Percentiles rank a stretch among this genome's conserved stretches.
Conservation (phyloP, 2,797 vertebrate species). For the Chelonia mydas region DNA sequence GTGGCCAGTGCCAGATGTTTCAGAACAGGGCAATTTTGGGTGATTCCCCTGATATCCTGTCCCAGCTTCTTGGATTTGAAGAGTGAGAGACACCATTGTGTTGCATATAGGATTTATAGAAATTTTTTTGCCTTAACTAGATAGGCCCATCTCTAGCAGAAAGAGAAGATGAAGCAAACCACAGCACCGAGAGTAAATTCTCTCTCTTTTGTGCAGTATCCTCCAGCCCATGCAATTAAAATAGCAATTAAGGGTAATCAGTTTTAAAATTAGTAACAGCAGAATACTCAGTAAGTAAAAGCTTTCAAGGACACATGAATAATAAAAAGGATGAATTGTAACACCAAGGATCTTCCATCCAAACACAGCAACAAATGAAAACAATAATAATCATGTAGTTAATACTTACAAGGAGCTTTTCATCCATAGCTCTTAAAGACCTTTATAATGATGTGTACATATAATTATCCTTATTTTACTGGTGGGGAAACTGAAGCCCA, state of each 20-base stretch:
- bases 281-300: background rate
- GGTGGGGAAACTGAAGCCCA: background rate
- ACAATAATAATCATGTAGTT: background rate
- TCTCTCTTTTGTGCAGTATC: background rate
- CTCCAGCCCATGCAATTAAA: background rate
- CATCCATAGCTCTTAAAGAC: background rate
- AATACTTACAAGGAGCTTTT: background rate
- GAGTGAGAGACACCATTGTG: background rate
- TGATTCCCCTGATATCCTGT: background rate
- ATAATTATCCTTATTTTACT: background rate
- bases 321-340: constrained; percentile 20
- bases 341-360: background rate
- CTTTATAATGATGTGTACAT: background rate
- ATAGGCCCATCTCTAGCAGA: background rate
- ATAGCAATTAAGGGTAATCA: constrained; percentile 10
- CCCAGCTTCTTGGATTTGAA: background rate
- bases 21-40: background rate
- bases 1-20: background rate
- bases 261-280: background rate
- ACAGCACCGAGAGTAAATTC: background rate
- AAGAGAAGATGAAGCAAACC: background rate
- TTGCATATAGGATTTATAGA: background rate
- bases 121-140: background rate
- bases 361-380: background rate
- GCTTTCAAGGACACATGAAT: background rate